Evolutionary conservation across 2,797 vertebrate species (phyloP).

Genomic region (Aeoliscus strigatus): DNA sequence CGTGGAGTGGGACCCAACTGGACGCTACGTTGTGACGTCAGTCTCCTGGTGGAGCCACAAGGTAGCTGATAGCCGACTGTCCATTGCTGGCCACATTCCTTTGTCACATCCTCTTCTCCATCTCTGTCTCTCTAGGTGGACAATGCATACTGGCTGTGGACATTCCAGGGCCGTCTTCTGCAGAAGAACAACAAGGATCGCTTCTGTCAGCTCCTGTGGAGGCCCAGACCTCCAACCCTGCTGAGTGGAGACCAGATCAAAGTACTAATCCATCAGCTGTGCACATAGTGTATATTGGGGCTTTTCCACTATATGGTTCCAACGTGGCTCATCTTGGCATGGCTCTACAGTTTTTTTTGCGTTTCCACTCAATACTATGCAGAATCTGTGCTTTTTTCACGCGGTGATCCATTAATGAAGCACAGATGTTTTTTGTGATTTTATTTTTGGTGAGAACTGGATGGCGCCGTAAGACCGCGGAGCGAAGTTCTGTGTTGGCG

Average conservation of each 20-base stretch:
- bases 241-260: constrained; percentile 87
- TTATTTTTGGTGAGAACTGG: too few species aligned
- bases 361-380: too few species aligned
- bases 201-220: constrained; percentile 97
- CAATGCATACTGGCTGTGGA: constrained; percentile 98
- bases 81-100: too few species aligned
- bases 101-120: background rate
- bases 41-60: constrained; percentile 99
- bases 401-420: too few species aligned
- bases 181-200: constrained; percentile 98
- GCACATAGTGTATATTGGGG: background rate
- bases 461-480: too few species aligned
- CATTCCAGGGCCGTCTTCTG: constrained; percentile 95
- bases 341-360: too few species aligned
- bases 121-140: constrained; percentile 79
- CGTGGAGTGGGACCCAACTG: constrained; percentile 97
- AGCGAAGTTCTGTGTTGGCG: too few species aligned
- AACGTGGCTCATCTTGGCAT: too few species aligned
- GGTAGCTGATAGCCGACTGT: constrained; percentile 58
- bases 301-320: background rate
- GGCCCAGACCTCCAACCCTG: constrained; percentile 86
- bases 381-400: too few species aligned
- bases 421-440: too few species aligned
- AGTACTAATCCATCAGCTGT: constrained; percentile 53
- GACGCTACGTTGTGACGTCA: constrained; percentile 91